Base-by-base conservation (phyloP, 1,140 invertebrate genomes). In the Delia radicum region DNA sequence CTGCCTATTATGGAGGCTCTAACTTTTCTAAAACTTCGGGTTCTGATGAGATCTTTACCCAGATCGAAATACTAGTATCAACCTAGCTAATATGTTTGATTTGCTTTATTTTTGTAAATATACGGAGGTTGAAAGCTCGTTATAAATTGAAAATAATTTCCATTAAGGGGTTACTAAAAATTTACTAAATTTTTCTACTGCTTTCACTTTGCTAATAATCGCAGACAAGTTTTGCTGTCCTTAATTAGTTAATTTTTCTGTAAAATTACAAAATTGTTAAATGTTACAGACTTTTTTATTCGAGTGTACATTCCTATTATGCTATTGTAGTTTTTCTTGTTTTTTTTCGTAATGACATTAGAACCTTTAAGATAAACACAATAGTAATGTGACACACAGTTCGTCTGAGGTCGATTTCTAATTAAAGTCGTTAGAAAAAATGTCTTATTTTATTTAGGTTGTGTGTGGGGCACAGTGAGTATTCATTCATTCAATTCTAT, bases 371-470 rank as follows among this genome's bases (percentile, higher is more conserved):
- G 8, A 55, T n/a, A 55, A 21, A 55, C 18, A 55, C 48, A 55
- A 55, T 55, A 42, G 37, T 63, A 63, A 28, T 69, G 15, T 69
- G 63, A 69, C 65, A 69, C 65, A 21, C 29, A 33, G 3, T 8
- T 26, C 8, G 27, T 27, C 24, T 27, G 62, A 63, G 62, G 21
- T 63, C 62, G 8, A 10, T n/a, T n/a, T n/a, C n/a, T 63, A 27
- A 27, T 63, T 27, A 27, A 63, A 27, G 62, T 63, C 62, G 62
- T 63, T 27, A 63, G 62, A 63, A 63, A 63, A 63, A 63, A 63
- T 63, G 62, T 63, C 62, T 63, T 63, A 63, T 63, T 63, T 63
- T 15, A 12, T 24, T 27, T 28, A 27, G 2, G 24, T 24, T 13
- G 15, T 63, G 62, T 24, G 24, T n/a, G n/a, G n/a, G n/a, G n/a